Evolutionary conservation across 2,888 invertebrate genomes (phyloP).

Genomic region (Celastrina argiolus): DNA sequence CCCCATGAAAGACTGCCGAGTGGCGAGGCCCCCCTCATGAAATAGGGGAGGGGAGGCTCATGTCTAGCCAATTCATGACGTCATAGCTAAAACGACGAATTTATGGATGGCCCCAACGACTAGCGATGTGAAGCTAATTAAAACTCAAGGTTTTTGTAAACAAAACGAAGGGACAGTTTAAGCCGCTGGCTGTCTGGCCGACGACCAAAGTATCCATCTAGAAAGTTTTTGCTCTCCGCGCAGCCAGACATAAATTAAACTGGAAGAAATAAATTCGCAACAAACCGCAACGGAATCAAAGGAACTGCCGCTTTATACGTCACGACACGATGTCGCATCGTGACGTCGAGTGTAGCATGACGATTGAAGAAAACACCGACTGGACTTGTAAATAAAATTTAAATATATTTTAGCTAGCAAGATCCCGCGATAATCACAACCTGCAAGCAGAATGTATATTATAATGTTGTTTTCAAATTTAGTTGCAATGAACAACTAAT

Average conservation of each 20-base stretch:
- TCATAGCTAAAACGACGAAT: no score
- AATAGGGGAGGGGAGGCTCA: no score
- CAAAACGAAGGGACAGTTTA: slow-evolving; percentile 1
- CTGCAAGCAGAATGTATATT: no score
- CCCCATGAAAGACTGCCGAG: no score
- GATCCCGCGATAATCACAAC: no score
- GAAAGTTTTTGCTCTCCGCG: slow-evolving; percentile 2
- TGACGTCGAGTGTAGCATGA: not conserved
- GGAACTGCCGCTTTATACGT: not conserved
- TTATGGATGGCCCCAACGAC: no score
- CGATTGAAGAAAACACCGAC: not conserved
- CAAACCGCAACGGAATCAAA: slow-evolving; percentile 19
- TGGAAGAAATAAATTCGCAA: slow-evolving; percentile 13
- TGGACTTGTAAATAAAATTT: no score
- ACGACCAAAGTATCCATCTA: slow-evolving; percentile 3
- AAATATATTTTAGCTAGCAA: no score
- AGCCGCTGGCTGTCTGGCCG: not conserved
- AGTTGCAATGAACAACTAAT: no score
- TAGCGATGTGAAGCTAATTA: not conserved
- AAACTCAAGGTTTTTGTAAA: slow-evolving; percentile 1
- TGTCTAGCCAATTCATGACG: no score
- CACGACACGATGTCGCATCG: not conserved
- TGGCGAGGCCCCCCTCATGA: no score
- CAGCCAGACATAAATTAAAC: slow-evolving; percentile 7
- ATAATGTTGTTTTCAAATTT: no score